Evolutionary conservation across 2,113 vertebrate genomes (phyloP), one percentile per base, ranked within the genome.

Genomic region (Chaetodon trifascialis): DNA sequence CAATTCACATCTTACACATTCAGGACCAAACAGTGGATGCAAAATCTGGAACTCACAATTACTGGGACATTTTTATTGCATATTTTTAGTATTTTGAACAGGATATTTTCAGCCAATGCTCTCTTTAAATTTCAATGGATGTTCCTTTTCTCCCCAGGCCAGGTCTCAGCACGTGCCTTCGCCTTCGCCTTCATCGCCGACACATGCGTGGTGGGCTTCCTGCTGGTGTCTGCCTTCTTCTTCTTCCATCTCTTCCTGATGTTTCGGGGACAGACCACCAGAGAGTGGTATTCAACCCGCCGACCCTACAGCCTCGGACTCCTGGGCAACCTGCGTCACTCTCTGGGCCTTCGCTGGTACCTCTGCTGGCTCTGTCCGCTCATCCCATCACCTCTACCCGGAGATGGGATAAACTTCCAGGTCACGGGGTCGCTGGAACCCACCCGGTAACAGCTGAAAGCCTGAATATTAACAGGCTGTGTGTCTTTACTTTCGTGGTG

Each of bases 171-270:
- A 3, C 93, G 92, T 0, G 96, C 96, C 66, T 98, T 98, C 34
- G 71, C 95, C 34, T 95, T 97, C 30, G 97, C 97, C 62, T 97
- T 98, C 62, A 96, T 97, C 63, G 96, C 95, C 0, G 97, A 98
- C 90, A 96, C 96, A 0, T 98, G 97, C 0, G 94, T 97, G 10
- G 96, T 96, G 12, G 97, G 97, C 12, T 96, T 96, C 11, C 91
- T 98, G 64, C 86, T 97, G 56, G 97, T 97, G 1, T 94, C 94
- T 0, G 96, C 95, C 3, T 97, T 97, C 88, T 96, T 98, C 75
- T 95, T 97, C 76, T 97, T 98, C 89, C 97, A 98, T 10, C 87
- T 97, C 36, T 89, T 86, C 74, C 90, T 98, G 89, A 89, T 97
- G 87, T 80, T 96, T 77, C 93, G 95, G 9, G 97, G 97, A 42